phyloP scores from a whole-genome alignment of 1,140 invertebrate genomes.

The Lanistes nyassanus region DNA sequence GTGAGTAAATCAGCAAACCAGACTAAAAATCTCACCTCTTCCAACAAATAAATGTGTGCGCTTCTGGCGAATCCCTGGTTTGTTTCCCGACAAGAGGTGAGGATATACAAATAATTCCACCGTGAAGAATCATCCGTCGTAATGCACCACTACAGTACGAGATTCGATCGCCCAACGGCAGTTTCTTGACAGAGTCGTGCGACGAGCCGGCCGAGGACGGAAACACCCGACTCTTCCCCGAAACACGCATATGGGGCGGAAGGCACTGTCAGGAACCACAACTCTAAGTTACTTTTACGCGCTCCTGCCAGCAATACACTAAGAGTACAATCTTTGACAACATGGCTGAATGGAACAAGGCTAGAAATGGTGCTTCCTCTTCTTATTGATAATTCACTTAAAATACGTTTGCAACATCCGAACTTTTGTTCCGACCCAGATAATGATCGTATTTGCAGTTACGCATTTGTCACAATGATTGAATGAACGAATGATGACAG shows the following conservation, averaged over 20 bases:
- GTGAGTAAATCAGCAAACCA: no score
- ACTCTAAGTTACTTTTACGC: not conserved
- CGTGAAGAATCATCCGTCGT: not conserved
- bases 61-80: not conserved
- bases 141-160: constrained; percentile 1
- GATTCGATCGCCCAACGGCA: not conserved
- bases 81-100: no score
- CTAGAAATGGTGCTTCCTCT: constrained; percentile 16
- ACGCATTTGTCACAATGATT: no score
- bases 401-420: not conserved
- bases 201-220: not conserved
- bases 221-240: constrained; percentile 10
- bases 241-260: not conserved
- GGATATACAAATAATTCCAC: not conserved
- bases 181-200: not conserved
- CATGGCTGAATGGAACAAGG: constrained; percentile 37
- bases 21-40: no score
- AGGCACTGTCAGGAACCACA: constrained; percentile 4
- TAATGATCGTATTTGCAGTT: no score
- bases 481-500: no score
- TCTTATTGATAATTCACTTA: not conserved
- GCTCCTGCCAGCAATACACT: not conserved
- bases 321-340: constrained; percentile 21
- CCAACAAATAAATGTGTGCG: not conserved
- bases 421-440: no score